These are phyloP conservation scores for Choristoneura rosaceana DNA, from an alignment of 2,888 invertebrate genomes.

Conservation along the genomic window DNA sequence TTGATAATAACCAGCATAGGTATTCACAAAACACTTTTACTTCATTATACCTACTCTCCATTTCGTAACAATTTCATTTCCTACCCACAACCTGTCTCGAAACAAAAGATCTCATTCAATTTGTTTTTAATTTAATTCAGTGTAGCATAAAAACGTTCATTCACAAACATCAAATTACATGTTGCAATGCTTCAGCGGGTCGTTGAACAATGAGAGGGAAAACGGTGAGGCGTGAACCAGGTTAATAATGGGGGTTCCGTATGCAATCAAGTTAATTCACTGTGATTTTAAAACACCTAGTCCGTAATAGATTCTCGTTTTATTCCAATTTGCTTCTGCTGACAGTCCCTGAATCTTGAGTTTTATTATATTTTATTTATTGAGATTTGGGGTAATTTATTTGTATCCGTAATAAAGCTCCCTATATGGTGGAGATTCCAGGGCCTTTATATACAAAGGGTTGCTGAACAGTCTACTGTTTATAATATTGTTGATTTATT, in stretches of 20 bases:
- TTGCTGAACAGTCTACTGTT: too few species aligned
- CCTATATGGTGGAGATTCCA: too few species aligned
- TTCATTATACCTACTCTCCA: constrained; percentile 7
- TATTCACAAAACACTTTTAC: constrained; percentile 11
- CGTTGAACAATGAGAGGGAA: constrained; percentile 41
- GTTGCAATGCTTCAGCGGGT: constrained; percentile 41
- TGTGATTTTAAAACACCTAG: background rate
- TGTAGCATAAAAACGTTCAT: constrained; percentile 43
- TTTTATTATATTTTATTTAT: background rate
- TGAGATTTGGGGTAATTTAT: background rate
- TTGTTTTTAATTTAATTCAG: constrained; percentile 40
- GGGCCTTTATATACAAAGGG: too few species aligned
- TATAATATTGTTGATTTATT: too few species aligned
- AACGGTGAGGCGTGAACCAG: constrained; percentile 24
- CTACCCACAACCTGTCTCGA: constrained; percentile 38
- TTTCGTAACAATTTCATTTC: constrained; percentile 36
- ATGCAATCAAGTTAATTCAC: background rate
- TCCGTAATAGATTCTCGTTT: background rate
- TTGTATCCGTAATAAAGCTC: too few species aligned
- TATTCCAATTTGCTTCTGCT: background rate
- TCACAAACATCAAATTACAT: constrained; percentile 42
- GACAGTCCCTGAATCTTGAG: background rate
- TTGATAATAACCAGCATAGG: background rate
- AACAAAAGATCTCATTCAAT: constrained; percentile 40
- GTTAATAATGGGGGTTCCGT: constrained; percentile 14